Conservation (phyloP, 2,113 vertebrate genomes). For the Ptilorrhoa leucosticta region DNA sequence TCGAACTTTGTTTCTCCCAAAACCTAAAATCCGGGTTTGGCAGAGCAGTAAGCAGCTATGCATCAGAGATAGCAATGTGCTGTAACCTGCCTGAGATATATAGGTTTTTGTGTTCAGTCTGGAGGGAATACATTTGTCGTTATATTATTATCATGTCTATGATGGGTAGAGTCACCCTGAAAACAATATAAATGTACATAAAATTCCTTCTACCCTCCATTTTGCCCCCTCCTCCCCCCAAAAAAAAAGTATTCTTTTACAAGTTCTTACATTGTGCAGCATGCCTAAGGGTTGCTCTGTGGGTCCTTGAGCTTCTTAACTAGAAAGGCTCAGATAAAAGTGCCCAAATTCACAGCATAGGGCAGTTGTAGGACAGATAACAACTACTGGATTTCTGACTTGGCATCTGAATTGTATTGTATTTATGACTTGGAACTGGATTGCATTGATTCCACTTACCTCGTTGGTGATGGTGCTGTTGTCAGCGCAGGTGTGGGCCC, state of each 20-base stretch:
- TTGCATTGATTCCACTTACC: not conserved
- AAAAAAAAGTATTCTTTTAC: not conserved
- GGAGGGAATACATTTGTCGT: not conserved
- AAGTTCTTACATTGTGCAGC: not conserved
- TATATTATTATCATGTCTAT: not conserved
- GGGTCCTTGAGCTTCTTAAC: not conserved
- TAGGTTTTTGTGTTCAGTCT: not conserved
- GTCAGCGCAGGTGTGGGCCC: rapidly evolving
- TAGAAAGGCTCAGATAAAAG: not conserved
- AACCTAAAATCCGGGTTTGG: not conserved
- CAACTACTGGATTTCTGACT: not conserved
- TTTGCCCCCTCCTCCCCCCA: rapidly evolving
- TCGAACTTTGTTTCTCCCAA: not conserved
- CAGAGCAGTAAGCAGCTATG: not conserved
- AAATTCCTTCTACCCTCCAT: not conserved
- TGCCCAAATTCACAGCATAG: not conserved
- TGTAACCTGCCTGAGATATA: not conserved
- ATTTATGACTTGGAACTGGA: not conserved
- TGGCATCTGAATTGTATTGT: not conserved
- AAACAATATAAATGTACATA: not conserved
- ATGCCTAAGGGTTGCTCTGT: not conserved
- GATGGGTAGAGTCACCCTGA: not conserved
- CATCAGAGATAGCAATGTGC: not conserved
- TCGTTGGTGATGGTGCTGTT: not conserved
- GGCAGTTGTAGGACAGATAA: not conserved